A percentile compares a stretch with the other conserved stretches of the same genome.
Conservation (phyloP, 2,888 invertebrate species). For the Dromius quadrimaculatus region DNA sequence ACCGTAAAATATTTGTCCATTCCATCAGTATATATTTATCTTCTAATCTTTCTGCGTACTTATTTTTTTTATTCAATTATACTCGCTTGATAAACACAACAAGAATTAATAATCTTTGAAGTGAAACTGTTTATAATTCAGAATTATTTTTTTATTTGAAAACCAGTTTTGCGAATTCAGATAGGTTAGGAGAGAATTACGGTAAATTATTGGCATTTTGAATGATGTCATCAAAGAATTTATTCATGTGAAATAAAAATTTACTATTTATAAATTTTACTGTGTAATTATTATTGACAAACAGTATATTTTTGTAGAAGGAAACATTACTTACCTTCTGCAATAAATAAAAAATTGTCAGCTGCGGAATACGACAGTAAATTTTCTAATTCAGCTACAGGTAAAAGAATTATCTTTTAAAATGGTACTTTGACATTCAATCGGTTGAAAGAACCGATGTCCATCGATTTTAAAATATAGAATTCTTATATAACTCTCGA, state of each 20-base stretch:
- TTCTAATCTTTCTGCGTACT: conserved; percentile 2
- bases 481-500: too few relatives aligned
- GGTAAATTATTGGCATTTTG: conserved; percentile 30
- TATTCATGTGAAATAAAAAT: neutral
- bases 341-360: too few relatives aligned
- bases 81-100: neutral
- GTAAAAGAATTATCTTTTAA: too few relatives aligned
- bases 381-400: too few relatives aligned
- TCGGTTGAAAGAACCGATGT: too few relatives aligned
- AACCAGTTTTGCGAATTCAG: conserved; percentile 8
- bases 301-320: too few relatives aligned
- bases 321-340: too few relatives aligned
- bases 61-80: conserved; percentile 15
- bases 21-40: conserved; percentile 19
- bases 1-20: conserved; percentile 9
- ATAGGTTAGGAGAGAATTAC: conserved; percentile 20
- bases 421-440: too few relatives aligned
- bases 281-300: conserved; percentile 3
- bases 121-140: conserved; percentile 15
- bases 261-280: neutral
- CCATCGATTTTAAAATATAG: too few relatives aligned
- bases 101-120: conserved; percentile 8
- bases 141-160: conserved; percentile 6
- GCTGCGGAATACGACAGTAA: too few relatives aligned
- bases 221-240: conserved; percentile 19